phyloP scores from a whole-genome alignment of 2,113 vertebrate genomes.

The Sapajus apella region DNA sequence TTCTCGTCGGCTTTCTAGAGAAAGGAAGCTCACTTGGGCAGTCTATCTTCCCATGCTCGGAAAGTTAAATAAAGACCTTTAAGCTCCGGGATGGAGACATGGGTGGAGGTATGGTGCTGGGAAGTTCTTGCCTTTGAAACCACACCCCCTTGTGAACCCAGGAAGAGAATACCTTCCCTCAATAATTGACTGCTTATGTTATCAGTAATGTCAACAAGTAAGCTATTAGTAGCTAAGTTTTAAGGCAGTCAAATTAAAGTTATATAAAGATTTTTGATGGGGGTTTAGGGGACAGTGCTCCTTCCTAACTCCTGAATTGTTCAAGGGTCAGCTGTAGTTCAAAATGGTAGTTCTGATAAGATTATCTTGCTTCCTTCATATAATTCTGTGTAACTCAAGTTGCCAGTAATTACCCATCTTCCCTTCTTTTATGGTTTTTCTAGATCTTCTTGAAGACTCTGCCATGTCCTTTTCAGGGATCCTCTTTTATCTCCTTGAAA shows the following conservation, averaged over 20 bases:
- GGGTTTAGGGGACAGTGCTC: not conserved
- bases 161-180: no score
- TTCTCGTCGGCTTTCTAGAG: no score
- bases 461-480: not conserved
- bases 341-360: not conserved
- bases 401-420: not conserved
- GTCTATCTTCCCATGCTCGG: no score
- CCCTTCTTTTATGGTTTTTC: not conserved
- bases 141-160: no score
- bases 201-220: not conserved
- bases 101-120: no score
- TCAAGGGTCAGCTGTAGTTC: not conserved
- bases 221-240: not conserved
- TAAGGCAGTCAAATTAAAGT: not conserved
- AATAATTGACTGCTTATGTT: not conserved
- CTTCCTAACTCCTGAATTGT: not conserved
- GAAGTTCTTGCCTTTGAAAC: no score
- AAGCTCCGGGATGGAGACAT: no score
- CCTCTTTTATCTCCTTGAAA: slow-evolving; percentile 19
- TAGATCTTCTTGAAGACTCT: not conserved
- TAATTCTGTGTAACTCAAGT: not conserved
- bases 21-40: no score
- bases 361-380: not conserved
- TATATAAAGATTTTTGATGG: not conserved
- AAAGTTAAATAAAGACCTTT: no score